Evolutionary conservation across 2,113 vertebrate genomes (phyloP), one percentile per base, ranked within the genome.

Genomic region (Tragelaphus strepsiceros): DNA sequence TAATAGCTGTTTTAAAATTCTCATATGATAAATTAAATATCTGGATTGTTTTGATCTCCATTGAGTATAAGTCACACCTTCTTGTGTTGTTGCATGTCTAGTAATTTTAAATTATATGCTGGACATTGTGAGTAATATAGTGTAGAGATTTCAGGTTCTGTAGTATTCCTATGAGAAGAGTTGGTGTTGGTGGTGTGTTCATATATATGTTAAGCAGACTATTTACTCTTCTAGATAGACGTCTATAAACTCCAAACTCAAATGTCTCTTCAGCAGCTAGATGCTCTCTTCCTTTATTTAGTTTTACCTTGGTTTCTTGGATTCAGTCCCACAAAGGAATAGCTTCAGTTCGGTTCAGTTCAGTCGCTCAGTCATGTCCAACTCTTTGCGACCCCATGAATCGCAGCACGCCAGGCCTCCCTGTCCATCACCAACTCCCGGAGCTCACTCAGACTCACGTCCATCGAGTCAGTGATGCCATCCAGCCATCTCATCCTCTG

Each of bases 1-100:
- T 54, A 93, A 82, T 61, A 93, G 51, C 51, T 92, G 12, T 28
- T 95, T 61, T 96, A 80, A 96, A 93, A 85, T 81, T 35, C 59
- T 81, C 49, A 5, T 22, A 30, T 92, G 49, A 12, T 84, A 39
- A 93, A 84, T 59, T 83, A 53, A 91, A 56, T 71, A 61, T 88
- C 51, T 84, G 64, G 24, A 62, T 80, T 88, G 62, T 56, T 46
- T 95, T 95, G 17, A 7, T 67, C 30, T 93, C 26, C 39, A 39
- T 2, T 64, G 43, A 91, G 6, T 78, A 15, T 35, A 85, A 35
- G 7, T 93, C 32, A 62, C 2, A 30, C 15, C 89, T 90, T 58
- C 71, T 81, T 92, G 30, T n/a, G 3, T 54, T 92, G 90, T 88
- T 86, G 2, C 8, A 26, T 62, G 12, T 74, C 71, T 95, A 51